Base-by-base conservation (phyloP, 1,140 invertebrate species). In the Laupala kohalensis region DNA sequence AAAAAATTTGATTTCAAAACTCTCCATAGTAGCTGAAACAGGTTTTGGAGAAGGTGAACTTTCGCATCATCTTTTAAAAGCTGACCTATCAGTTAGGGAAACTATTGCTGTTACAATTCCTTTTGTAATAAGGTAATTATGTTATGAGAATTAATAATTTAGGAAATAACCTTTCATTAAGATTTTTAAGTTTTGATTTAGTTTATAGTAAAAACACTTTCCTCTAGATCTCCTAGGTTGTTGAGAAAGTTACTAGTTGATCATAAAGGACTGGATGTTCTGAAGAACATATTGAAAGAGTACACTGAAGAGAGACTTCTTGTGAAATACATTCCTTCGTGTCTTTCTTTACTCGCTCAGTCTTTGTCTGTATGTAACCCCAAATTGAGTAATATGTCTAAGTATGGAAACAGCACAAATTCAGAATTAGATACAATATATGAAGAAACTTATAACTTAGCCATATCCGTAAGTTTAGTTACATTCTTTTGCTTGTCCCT, bases 1-100 rank as follows among this genome's bases (percentile, higher is more conserved):
- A 65, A 25, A 23, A 12, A 64, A 9, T 19, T 29, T 71, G 23
- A 26, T 71, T 6, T 26, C 25, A 0, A 9, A 71, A 27, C 12
- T 71, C 1, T 23, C 69, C 13, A 63, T 24, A 5, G n/a, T 65
- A 5, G 63, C 69, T 6, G 53, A 71, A 25, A 63, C 62, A 27
- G 63, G 69, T 64, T 71, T 71, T 71, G 69, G 69, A 23, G 69
- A 71, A 28, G 69, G 69, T 4, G 62, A 71, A 71, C 28, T 71
- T 13, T 37, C 69, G 0, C 63, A 71, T 64, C 53, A 71, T 71
- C 63, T 71, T 26, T 27, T 71, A 15, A 71, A 71, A 65, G 53
- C 53, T n/a, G 69, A 71, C 5, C 19, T 0, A 19, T 28, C n/a
- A 6, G 29, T 71, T 27, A 64, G 29, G 23, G 63, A 25, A 24